Percentiles rank a stretch among this genome's conserved stretches.
These are phyloP conservation scores for Leptodactylus fuscus DNA, from an alignment of 2,113 vertebrate genomes.

Conservation along the genomic window DNA sequence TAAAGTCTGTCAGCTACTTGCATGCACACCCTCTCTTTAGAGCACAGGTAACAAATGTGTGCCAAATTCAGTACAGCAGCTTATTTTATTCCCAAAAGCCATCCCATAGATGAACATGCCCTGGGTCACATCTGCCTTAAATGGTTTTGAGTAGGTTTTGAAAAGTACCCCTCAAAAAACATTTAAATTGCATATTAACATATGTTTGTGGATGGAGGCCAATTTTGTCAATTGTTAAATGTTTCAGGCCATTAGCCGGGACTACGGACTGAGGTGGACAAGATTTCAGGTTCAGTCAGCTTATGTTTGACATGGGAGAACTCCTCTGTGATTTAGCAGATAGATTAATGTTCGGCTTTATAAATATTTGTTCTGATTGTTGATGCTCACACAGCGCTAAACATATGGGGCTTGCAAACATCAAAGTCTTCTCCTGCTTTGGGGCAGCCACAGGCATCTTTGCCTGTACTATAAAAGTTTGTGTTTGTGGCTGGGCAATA, in stretches of 20 bases:
- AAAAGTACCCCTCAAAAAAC: constrained; percentile 15
- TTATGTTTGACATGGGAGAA: constrained; percentile 31
- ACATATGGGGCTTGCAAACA: background rate
- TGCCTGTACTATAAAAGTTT: background rate
- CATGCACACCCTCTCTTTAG: too few relatives aligned
- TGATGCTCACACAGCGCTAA: constrained; percentile 22
- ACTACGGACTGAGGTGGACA: constrained; percentile 25
- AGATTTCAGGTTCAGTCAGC: constrained; percentile 20
- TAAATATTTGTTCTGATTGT: constrained; percentile 43
- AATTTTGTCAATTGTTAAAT: constrained; percentile 49
- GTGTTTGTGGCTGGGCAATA: background rate
- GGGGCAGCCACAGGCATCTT: background rate
- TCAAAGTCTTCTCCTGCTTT: background rate
- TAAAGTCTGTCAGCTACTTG: too few relatives aligned
- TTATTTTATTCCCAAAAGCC: constrained; percentile 1
- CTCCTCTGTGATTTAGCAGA: constrained; percentile 1
- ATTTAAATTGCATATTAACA: constrained; percentile 43
- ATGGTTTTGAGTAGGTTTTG: constrained; percentile 35
- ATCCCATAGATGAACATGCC: background rate
- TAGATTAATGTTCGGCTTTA: constrained; percentile 47
- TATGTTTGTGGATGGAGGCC: constrained; percentile 21
- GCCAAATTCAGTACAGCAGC: background rate
- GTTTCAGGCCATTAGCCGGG: constrained; percentile 36
- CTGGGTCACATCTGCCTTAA: constrained; percentile 49
- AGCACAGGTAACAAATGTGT: background rate